Evolutionary conservation across 2,888 invertebrate genomes (phyloP).

Genomic region (Plutella xylostella): DNA sequence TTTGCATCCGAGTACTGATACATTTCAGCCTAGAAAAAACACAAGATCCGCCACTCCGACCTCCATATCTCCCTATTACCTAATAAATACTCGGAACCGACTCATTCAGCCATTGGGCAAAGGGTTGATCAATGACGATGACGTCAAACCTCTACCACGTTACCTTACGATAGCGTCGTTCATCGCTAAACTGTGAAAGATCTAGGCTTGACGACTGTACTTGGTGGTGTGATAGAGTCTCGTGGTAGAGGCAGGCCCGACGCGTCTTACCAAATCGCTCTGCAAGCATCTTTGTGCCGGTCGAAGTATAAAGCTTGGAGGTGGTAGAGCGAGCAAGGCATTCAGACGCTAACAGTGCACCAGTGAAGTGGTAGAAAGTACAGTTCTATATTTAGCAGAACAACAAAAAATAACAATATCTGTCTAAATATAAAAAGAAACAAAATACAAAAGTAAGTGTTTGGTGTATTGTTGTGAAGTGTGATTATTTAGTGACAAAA

Average conservation of each 20-base stretch:
- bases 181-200: slow-evolving; percentile 15
- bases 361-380: slow-evolving; percentile 52
- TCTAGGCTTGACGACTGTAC: no score
- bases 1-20: neutral
- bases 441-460: slow-evolving; percentile 45
- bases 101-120: slow-evolving; percentile 45
- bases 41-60: slow-evolving; percentile 49
- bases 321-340: slow-evolving; percentile 54
- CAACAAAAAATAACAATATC: neutral
- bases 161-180: slow-evolving; percentile 9
- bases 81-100: slow-evolving; percentile 48
- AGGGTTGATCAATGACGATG: slow-evolving; percentile 58
- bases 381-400: no score
- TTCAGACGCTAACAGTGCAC: slow-evolving; percentile 60
- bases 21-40: slow-evolving; percentile 7
- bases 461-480: slow-evolving; percentile 3
- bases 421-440: slow-evolving; percentile 41
- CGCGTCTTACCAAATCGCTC: slow-evolving; percentile 63
- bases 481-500: neutral
- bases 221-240: slow-evolving; percentile 19
- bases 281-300: slow-evolving; percentile 58
- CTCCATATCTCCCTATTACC: slow-evolving; percentile 52
- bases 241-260: slow-evolving; percentile 49
- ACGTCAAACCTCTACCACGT: slow-evolving; percentile 53
- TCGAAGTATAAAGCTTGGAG: slow-evolving; percentile 62